Percentiles rank a stretch among this genome's conserved stretches.
phyloP scores from a whole-genome alignment of 2,888 invertebrate genomes.

The Allophyes oxyacanthae region DNA sequence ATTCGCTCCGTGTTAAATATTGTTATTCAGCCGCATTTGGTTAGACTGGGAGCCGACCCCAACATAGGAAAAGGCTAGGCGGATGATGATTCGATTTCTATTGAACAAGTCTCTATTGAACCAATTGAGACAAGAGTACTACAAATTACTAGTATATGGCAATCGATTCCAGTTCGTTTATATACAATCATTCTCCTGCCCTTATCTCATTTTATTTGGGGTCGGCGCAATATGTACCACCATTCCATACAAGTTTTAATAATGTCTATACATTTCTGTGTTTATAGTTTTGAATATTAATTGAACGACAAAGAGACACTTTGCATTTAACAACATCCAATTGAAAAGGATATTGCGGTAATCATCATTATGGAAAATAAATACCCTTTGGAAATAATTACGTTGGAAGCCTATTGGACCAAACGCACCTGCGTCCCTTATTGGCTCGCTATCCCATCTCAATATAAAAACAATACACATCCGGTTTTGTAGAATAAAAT shows the following conservation, averaged over 20 bases:
- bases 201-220: too few species aligned
- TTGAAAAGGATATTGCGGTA: slow-evolving; percentile 13
- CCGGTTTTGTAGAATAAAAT: slow-evolving; percentile 17
- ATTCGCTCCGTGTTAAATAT: too few species aligned
- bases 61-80: too few species aligned
- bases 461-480: slow-evolving; percentile 27
- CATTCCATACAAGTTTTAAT: neutral
- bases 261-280: neutral
- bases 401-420: slow-evolving; percentile 28
- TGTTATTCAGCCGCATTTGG: too few species aligned
- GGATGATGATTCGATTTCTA: too few species aligned
- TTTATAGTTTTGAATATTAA: neutral
- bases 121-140: too few species aligned
- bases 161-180: too few species aligned
- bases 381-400: slow-evolving; percentile 45
- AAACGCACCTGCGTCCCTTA: slow-evolving; percentile 49
- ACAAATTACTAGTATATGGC: too few species aligned
- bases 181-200: too few species aligned
- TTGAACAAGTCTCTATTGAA: too few species aligned
- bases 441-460: slow-evolving; percentile 30
- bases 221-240: too few species aligned
- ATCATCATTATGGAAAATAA: slow-evolving; percentile 43
- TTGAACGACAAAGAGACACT: neutral
- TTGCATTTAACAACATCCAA: slow-evolving; percentile 7
- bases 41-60: too few species aligned